Evolutionary conservation across 2,113 vertebrate genomes (phyloP).

Genomic region (Jacana jacana): DNA sequence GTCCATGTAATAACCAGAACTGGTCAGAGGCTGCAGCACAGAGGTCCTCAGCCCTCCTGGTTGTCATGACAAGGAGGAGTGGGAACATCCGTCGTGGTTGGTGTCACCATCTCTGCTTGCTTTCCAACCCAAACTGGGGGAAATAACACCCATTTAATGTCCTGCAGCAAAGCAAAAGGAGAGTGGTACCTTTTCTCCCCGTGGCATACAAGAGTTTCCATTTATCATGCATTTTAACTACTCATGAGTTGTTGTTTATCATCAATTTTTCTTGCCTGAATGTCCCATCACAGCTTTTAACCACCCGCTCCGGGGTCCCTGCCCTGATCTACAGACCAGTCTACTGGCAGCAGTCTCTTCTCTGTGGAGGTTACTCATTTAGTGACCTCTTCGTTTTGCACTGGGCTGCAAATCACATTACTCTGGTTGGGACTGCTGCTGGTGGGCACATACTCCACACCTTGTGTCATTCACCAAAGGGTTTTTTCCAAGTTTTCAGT

Average conservation of each 20-base stretch:
- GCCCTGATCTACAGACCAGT: background rate
- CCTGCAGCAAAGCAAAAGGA: background rate
- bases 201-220: background rate
- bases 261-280: background rate
- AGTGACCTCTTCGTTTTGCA: background rate
- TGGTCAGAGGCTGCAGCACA: background rate
- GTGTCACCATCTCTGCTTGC: background rate
- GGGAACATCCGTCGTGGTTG: background rate
- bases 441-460: background rate
- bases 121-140: background rate
- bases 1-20: background rate
- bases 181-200: background rate
- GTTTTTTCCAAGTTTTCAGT: background rate
- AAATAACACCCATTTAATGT: background rate
- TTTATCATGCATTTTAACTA: background rate
- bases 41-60: background rate
- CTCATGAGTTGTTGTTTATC: background rate
- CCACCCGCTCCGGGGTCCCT: background rate
- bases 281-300: background rate
- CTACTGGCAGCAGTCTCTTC: background rate
- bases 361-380: background rate
- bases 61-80: background rate
- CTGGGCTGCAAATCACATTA: background rate
- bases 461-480: background rate
- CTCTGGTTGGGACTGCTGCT: background rate